Base-by-base conservation (phyloP, 1,140 invertebrate species). In the Drosophila sp. region DNA sequence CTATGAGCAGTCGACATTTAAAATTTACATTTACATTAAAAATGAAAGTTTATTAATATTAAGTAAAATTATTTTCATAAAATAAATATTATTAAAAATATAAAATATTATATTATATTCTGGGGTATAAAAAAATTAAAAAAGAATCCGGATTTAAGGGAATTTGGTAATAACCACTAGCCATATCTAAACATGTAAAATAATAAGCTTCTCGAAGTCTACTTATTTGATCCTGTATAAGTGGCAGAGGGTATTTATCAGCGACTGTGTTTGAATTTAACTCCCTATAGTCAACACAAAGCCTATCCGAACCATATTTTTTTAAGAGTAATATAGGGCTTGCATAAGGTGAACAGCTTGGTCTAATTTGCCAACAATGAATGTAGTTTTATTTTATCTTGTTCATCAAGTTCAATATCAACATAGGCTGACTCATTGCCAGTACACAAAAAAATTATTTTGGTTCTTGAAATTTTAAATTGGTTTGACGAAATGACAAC, bases 401-500 rank as follows among this genome's bases (percentile, higher is more conserved):
- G 16, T 21, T 13, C 45, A 7, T 29, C 14, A 45, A 45, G 27
- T 18, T 58, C 40, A 32, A 40, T 45, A 45, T 58, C 41, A 46
- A 46, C 36, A 29, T 50, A 29, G 32, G 11, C 5, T 25, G 45
- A 11, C 0, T 57, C 9, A 56, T 11, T 56, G 32, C 51, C 29
- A 21, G 36, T 54, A 54, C 48, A 64, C 36, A 64, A 45, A 56
- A 56, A 56, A 48, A 65, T 21, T 57, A 66, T 40, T 66, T n/a
- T n/a, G n/a, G n/a, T 41, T 27, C 36, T 40, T 41, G 29, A 27
- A 27, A 56, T 29, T 41, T 40, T 56, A 56, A 56, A 27, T 57
- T 66, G 64, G 29, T 57, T 50, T 66, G 64, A 50, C 13, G 64
- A 66, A 57, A 66, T 56, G 16, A 69, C 21, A 73, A 62, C 57